phyloP scores from a whole-genome alignment of 2,113 vertebrate species.

The Limnothrissa miodon region DNA sequence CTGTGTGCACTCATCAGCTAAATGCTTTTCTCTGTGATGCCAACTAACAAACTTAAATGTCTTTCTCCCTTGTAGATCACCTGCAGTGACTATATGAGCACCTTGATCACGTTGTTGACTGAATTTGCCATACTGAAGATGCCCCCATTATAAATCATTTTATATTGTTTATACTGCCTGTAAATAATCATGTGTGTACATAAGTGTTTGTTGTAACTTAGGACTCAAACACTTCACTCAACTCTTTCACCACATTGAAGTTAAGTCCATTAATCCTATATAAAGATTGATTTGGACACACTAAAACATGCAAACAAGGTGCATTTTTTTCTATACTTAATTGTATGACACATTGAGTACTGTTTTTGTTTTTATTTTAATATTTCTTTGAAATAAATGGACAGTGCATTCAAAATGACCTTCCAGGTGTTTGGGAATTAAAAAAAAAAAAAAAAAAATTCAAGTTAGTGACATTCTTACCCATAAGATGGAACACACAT shows the following conservation, averaged over 20 bases:
- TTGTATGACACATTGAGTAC: background rate
- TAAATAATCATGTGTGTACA: too few relatives aligned
- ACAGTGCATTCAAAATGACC: background rate
- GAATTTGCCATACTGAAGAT: constrained; percentile 77
- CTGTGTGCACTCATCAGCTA: background rate
- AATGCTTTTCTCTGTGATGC: background rate
- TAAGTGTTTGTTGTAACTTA: too few relatives aligned
- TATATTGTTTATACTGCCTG: background rate
- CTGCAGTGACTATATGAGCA: constrained; percentile 75
- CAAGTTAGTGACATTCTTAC: background rate
- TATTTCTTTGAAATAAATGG: constrained; percentile 2
- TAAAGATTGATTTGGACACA: background rate
- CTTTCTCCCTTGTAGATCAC: constrained; percentile 75
- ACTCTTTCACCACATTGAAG: too few relatives aligned
- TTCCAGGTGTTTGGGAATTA: background rate
- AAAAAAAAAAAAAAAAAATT: background rate
- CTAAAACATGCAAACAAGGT: too few relatives aligned
- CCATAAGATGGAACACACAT: background rate
- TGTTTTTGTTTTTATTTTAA: background rate
- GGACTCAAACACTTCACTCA: too few relatives aligned
- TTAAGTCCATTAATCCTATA: background rate
- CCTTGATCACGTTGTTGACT: constrained; percentile 82
- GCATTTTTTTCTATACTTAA: background rate
- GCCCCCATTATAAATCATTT: constrained; percentile 52
- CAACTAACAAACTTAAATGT: background rate